Evolutionary conservation across 2,113 vertebrate species (phyloP), one percentile per base, ranked within the genome.

Genomic region (Neolamprologus fasciatus): DNA sequence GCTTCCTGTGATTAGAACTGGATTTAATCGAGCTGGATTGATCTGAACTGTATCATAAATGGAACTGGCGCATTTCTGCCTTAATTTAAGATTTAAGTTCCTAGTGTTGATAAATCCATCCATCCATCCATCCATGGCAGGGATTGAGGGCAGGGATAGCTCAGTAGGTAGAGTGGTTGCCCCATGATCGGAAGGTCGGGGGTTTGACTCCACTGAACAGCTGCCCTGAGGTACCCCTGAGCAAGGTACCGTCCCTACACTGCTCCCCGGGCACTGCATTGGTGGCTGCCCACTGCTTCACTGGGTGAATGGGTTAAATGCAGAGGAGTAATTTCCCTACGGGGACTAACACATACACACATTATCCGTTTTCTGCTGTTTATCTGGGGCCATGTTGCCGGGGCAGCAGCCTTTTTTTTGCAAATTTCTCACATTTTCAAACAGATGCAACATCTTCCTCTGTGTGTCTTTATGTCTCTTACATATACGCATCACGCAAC

Each of bases 261-360:
- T 45, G 42, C 42, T 45, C 6, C 42, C 42, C 1, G 3, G 42
- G 13, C 2, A 0, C 42, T 45, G 0, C 0, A 45, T 45, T 45
- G 42, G 0, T 45, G 42, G 42, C 42, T 45, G 42, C 42, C 42
- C 42, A 16, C 42, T 45, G 42, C 42, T 45, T 45, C 13, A 45
- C 42, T 45, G 42, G 13, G 3, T 45, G 42, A 16, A 45, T 45
- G 42, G 42, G 42, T 45, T 45, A 45, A 45, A 45, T 16, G 42
- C 42, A 45, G 13, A 45, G 6, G 42, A 45, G 42, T 1, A 16
- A 45, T 45, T 45, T 45, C 42, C 42, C 42, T 45, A 45, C 42
- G 13, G 42, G 42, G 42, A 45, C 42, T 45, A 45, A 45, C 42
- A 16, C 42, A 45, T 45, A 45, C 42, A 7, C 42, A 45, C 42